Conservation (phyloP, 37 sponge, comb jelly and placozoan genomes). For the Cliona cf. orientalis region DNA sequence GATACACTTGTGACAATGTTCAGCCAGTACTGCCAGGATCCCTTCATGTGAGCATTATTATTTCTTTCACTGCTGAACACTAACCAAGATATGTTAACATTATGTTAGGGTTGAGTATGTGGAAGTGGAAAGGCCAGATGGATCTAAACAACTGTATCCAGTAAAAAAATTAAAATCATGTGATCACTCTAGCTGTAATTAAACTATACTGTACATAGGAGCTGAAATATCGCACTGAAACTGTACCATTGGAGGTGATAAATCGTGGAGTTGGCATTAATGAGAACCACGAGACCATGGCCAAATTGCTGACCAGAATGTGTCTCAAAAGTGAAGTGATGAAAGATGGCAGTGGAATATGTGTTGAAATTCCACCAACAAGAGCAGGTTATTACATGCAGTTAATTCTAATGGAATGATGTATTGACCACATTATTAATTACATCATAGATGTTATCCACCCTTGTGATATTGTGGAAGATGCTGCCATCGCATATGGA, state of each 20-base stretch:
- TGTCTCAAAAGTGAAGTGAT: constrained; percentile 75
- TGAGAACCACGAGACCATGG: constrained; percentile 60
- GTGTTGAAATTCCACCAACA: constrained; percentile 78
- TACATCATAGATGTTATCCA: constrained; percentile 85
- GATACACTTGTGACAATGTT: constrained; percentile 97
- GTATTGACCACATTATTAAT: too few relatives aligned
- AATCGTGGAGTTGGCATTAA: constrained; percentile 76
- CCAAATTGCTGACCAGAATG: constrained; percentile 86
- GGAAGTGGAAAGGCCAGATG: constrained; percentile 75
- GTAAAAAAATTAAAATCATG: too few relatives aligned
- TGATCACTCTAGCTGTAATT: not conserved
- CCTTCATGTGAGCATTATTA: constrained; percentile 63
- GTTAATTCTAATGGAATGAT: too few relatives aligned
- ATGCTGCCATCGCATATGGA: constrained; percentile 97
- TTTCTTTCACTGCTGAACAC: not conserved
- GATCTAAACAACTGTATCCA: constrained; percentile 67
- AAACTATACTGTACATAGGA: constrained; percentile 32
- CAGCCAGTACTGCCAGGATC: constrained; percentile 88
- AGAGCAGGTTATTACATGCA: constrained; percentile 76
- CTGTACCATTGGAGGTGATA: constrained; percentile 54
- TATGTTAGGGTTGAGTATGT: constrained; percentile 66
- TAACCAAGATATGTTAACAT: not conserved
- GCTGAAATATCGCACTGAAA: constrained; percentile 68
- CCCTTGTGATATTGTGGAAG: constrained; percentile 94
- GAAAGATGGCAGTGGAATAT: constrained; percentile 50